Conservation (phyloP, 2,113 vertebrate species). For the Sitta europaea region DNA sequence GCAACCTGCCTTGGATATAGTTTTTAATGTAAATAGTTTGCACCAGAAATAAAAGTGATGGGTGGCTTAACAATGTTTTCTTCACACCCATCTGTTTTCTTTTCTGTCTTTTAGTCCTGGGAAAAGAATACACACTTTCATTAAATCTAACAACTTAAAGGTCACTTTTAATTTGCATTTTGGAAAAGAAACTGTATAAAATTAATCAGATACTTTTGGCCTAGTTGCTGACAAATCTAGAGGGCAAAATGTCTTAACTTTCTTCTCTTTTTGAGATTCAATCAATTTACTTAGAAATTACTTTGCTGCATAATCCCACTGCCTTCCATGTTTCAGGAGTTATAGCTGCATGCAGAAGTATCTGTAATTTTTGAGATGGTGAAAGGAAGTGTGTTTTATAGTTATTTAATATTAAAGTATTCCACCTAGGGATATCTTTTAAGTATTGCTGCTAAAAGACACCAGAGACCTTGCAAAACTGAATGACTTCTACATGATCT, state of each 20-base stretch:
- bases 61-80: conserved; percentile 19
- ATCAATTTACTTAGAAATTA: not conserved
- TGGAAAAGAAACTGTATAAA: not conserved
- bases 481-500: not conserved
- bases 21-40: conserved; percentile 55
- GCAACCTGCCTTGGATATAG: not conserved
- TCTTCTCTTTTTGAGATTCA: not conserved
- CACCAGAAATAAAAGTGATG: conserved; percentile 52
- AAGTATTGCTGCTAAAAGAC: not conserved
- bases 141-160: conserved; percentile 27
- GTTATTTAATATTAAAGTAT: not conserved
- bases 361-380: not conserved
- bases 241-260: not conserved
- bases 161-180: conserved; percentile 31
- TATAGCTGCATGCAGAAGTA: not conserved
- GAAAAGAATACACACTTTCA: conserved; percentile 9
- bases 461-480: not conserved
- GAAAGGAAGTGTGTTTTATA: not conserved
- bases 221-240: not conserved
- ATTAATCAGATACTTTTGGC: not conserved
- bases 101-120: conserved; percentile 10
- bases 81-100: conserved; percentile 44
- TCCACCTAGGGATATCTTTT: not conserved
- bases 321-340: not conserved
- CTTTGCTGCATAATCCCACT: not conserved